A percentile compares a stretch with the other conserved stretches of the same genome.
Evolutionary conservation across 2,113 vertebrate genomes (phyloP).

Genomic region (Salvator merianae): DNA sequence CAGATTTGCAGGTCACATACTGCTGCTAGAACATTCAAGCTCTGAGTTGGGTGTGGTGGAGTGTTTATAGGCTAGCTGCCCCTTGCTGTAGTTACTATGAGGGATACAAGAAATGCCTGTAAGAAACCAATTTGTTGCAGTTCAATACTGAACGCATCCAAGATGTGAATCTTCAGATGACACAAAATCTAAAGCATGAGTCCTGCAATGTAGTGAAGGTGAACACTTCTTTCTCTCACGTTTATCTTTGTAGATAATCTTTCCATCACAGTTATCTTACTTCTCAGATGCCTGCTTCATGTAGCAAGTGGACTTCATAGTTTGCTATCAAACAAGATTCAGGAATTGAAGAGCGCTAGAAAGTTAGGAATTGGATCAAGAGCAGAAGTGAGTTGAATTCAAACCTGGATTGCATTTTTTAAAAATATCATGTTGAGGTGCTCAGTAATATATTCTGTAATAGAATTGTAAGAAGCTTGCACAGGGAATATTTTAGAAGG

Average conservation of each 20-base stretch:
- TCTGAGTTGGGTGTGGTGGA: too few species aligned
- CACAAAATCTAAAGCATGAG: not conserved
- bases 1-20: too few species aligned
- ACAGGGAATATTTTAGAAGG: too few species aligned
- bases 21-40: too few species aligned
- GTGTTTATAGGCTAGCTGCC: too few species aligned
- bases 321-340: constrained; percentile 8
- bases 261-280: not conserved
- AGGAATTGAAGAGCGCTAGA: constrained; percentile 16
- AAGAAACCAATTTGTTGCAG: too few species aligned
- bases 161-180: not conserved
- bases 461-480: too few species aligned
- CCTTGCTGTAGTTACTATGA: too few species aligned
- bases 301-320: constrained; percentile 24
- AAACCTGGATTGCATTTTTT: not conserved
- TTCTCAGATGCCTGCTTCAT: constrained; percentile 25
- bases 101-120: too few species aligned
- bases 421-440: too few species aligned
- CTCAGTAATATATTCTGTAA: too few species aligned
- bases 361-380: constrained; percentile 26
- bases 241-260: constrained; percentile 18
- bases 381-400: constrained; percentile 18
- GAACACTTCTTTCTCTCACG: not conserved
- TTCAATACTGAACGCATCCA: too few species aligned
- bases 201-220: not conserved